phyloP scores from a whole-genome alignment of 2,797 vertebrate species.

The Rhynchotus rufescens region DNA sequence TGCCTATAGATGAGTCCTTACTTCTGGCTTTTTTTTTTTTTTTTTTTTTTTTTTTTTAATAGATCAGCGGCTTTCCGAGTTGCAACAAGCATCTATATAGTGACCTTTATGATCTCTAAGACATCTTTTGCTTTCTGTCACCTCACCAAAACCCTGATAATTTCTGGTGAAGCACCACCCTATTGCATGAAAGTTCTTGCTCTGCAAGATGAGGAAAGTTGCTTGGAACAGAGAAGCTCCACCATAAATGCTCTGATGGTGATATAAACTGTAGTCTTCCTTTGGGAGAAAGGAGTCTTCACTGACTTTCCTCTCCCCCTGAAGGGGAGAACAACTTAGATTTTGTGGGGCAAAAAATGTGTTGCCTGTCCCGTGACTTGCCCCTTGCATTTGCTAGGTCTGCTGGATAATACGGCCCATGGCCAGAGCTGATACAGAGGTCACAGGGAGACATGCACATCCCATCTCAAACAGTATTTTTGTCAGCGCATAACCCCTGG shows the following conservation, averaged over 20 bases:
- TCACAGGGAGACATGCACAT: not conserved
- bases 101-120: not conserved
- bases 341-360: not conserved
- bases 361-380: not conserved
- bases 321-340: not conserved
- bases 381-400: not conserved
- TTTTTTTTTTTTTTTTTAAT: not conserved
- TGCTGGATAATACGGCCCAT: not conserved
- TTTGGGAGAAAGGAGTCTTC: not conserved
- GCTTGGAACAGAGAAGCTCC: not conserved
- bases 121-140: not conserved
- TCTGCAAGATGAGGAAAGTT: not conserved
- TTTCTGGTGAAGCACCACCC: not conserved
- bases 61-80: not conserved
- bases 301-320: not conserved
- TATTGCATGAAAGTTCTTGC: not conserved
- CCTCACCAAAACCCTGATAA: not conserved
- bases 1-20: not conserved
- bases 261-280: not conserved
- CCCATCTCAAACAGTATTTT: not conserved
- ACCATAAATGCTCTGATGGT: not conserved
- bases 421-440: not conserved
- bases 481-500: not conserved
- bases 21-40: not conserved
- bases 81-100: not conserved